Base-by-base conservation (phyloP, 2,113 vertebrate species). In the Phaethornis superciliosus region DNA sequence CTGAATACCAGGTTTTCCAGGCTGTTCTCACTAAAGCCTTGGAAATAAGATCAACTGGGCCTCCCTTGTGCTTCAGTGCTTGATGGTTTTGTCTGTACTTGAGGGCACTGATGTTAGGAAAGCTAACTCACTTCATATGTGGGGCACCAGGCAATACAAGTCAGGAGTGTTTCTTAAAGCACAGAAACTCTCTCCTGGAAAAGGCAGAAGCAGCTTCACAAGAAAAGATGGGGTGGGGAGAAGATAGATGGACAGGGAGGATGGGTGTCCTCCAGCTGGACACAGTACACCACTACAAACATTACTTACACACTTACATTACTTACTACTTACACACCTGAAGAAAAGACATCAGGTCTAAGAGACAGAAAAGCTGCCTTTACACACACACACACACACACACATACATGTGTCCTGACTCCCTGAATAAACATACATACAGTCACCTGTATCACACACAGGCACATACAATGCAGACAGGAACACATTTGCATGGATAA, bases 1-100 rank as follows among this genome's bases (percentile, higher is more conserved):
- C 72, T 82, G 37, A 68, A 74, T 54, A 42, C 70, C 76, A 63
- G 35, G 51, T 68, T 96, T 95, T 94, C 90, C 84, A 94, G 51
- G 56, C 18, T 68, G 74, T 15, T 72, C 51, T 92, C 82, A 64
- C 62, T 47, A 77, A 84, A 84, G 42, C 40, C 75, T 70, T 74
- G 47, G 63, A 80, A 69, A 52, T 77, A 46, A 74, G 14, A 85
- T 10, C 7, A 80, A 80, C 65, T 2, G 0, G 3, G 12, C 22
- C 30, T 81, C 33, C 12, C 20, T 35, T 51, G 46, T 62, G 63
- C 68, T 89, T 91, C 75, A 62, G 47, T 68, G n/a, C 17, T 89
- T 69, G 67, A 72, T 49, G 37, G 70, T 81, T 93, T 80, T 93
- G 68, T 33, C 33, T 68, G 63, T 71, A 52, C n/a, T 77, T 59